phyloP scores from a whole-genome alignment of 2,797 vertebrate species.

The Macrochelys suwanniensis region DNA sequence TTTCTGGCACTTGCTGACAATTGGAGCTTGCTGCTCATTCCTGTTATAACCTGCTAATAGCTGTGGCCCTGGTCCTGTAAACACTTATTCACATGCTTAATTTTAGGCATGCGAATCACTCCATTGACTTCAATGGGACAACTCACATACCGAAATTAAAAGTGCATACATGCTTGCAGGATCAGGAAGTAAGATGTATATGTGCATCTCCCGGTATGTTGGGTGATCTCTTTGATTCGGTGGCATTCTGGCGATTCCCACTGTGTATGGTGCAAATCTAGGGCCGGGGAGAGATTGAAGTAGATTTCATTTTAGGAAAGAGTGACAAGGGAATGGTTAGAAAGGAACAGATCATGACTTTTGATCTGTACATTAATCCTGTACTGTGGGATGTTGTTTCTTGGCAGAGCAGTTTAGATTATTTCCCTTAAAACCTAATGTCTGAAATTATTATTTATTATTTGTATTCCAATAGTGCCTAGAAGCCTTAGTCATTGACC shows the following conservation, averaged over 20 bases:
- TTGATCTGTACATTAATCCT: not conserved
- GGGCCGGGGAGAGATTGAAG: not conserved
- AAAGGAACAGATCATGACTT: not conserved
- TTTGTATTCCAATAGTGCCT: no score
- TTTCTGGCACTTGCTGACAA: not conserved
- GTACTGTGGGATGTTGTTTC: not conserved
- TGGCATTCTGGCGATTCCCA: not conserved
- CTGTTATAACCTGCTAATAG: not conserved
- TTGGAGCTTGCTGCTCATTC: not conserved
- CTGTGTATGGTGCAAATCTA: not conserved
- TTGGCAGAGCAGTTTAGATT: not conserved
- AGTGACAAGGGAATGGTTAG: not conserved
- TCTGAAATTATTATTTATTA: not conserved
- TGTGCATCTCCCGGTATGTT: not conserved
- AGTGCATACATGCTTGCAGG: not conserved
- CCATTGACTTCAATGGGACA: no score
- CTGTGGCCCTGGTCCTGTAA: not conserved
- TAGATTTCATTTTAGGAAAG: not conserved
- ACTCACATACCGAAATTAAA: no score
- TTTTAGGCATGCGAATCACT: no score
- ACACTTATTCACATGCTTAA: not conserved
- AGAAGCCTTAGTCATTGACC: no score
- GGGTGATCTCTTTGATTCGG: not conserved
- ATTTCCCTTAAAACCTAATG: not conserved
- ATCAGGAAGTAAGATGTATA: not conserved